These are phyloP conservation scores for Macrosoma leucophasiata DNA, from an alignment of 2,888 invertebrate genomes.

Conservation along the genomic window DNA sequence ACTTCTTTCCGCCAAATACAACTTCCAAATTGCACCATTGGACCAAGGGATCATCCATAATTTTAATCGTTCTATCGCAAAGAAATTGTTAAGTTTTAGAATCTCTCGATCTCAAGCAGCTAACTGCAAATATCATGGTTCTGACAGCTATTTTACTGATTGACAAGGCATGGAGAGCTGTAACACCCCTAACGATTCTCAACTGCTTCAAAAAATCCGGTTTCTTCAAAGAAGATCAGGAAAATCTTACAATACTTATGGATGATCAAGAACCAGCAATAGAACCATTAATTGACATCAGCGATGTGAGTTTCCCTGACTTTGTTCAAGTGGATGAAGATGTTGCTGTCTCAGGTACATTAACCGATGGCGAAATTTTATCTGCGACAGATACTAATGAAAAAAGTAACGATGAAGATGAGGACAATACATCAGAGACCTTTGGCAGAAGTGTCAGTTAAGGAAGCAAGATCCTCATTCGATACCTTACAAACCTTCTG, in stretches of 20 bases:
- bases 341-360: conserved; percentile 27
- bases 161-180: conserved; percentile 23
- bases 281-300: conserved; percentile 25
- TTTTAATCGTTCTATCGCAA: conserved; percentile 11
- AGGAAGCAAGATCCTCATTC: conserved; percentile 26
- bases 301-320: conserved; percentile 27
- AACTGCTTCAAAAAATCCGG: conserved; percentile 22
- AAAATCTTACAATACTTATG: conserved; percentile 19
- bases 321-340: conserved; percentile 27
- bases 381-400: conserved; percentile 22
- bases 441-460: conserved; percentile 28
- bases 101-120: conserved; percentile 21
- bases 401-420: conserved; percentile 22
- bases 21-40: conserved; percentile 20
- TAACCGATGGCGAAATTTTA: conserved; percentile 23
- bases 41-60: conserved; percentile 19
- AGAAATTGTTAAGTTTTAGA: conserved; percentile 15
- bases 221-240: conserved; percentile 17
- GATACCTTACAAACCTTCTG: conserved; percentile 27
- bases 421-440: conserved; percentile 24
- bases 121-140: conserved; percentile 22
- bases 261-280: conserved; percentile 24
- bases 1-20: conserved; percentile 21
- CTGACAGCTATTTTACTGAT: conserved; percentile 21
- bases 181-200: conserved; percentile 21